These are phyloP conservation scores for Spermophilus dauricus DNA, from an alignment of 2,113 vertebrate genomes.

Conservation along the genomic window DNA sequence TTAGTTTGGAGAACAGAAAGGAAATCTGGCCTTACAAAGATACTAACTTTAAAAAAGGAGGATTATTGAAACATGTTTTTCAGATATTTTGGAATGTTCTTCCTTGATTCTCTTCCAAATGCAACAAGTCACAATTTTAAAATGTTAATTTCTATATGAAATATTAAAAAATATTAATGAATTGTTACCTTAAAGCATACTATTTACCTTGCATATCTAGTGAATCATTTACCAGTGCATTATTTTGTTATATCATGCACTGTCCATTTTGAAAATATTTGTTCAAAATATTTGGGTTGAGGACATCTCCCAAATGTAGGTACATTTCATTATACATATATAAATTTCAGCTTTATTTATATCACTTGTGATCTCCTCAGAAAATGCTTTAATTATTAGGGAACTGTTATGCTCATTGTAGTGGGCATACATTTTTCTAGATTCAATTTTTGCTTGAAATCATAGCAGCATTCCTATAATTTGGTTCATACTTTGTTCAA, in stretches of 20 bases:
- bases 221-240: not conserved
- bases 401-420: not conserved
- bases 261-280: conserved; percentile 18
- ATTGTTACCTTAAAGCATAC: not conserved
- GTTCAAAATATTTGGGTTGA: not conserved
- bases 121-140: not conserved
- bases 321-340: not conserved
- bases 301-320: not conserved
- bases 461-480: not conserved
- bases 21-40: not conserved
- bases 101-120: not conserved
- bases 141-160: not conserved
- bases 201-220: not conserved
- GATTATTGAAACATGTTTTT: not conserved
- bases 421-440: not conserved
- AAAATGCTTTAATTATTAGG: not conserved
- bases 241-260: not conserved
- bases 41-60: not conserved
- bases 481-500: not conserved
- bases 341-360: not conserved
- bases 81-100: not conserved
- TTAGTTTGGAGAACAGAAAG: not conserved
- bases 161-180: not conserved
- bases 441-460: not conserved
- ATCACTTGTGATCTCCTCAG: not conserved